These are phyloP conservation scores for Lanistes nyassanus DNA, from an alignment of 1,140 invertebrate genomes.

Conservation along the genomic window DNA sequence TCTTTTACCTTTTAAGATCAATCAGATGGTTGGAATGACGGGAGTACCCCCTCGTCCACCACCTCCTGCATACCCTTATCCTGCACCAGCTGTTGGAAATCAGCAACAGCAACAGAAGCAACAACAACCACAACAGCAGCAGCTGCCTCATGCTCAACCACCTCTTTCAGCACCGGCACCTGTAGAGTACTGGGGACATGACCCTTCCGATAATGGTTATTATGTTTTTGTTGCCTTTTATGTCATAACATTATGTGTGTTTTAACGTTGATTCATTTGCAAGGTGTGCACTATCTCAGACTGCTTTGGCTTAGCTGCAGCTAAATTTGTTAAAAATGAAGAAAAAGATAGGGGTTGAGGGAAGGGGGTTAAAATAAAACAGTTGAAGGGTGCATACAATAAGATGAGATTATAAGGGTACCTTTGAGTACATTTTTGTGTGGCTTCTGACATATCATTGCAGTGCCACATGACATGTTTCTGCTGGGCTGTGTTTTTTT, in stretches of 20 bases:
- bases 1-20: slow-evolving; percentile 12
- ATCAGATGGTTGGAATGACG: slow-evolving; percentile 21
- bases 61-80: slow-evolving; percentile 33
- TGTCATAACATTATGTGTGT: too few species aligned
- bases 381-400: too few species aligned
- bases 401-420: too few species aligned
- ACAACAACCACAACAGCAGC: not conserved
- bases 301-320: too few species aligned
- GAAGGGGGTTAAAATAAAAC: too few species aligned
- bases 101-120: slow-evolving; percentile 19
- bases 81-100: slow-evolving; percentile 8
- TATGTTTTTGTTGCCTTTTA: too few species aligned
- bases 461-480: slow-evolving; percentile 88
- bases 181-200: slow-evolving; percentile 67
- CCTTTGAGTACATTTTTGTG: not conserved
- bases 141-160: not conserved
- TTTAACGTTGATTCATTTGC: too few species aligned
- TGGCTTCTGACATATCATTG: slow-evolving; percentile 47
- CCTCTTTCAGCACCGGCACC: not conserved
- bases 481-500: slow-evolving; percentile 92
- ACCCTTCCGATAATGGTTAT: slow-evolving; percentile 57
- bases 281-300: too few species aligned
- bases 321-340: too few species aligned
- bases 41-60: slow-evolving; percentile 26
- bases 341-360: too few species aligned